Conservation (phyloP, 2,888 invertebrate species). For the Holacanthella duospinosa region DNA sequence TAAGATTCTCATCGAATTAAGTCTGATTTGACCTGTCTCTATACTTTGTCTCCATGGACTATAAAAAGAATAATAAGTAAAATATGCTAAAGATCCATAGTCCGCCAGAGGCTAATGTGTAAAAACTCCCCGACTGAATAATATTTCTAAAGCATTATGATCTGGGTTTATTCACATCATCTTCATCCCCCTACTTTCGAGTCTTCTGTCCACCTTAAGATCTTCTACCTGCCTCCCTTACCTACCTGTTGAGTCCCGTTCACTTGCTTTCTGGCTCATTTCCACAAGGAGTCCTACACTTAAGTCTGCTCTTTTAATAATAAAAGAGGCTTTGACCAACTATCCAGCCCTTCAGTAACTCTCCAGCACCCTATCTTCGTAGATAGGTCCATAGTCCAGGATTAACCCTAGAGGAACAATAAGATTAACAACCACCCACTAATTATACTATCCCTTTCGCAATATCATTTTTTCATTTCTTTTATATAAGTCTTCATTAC, state of each 20-base stretch:
- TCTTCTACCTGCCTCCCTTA: slow-evolving; percentile 5
- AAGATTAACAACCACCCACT: background rate
- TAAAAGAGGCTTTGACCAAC: slow-evolving; percentile 21
- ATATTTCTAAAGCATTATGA: background rate
- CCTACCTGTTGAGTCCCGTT: slow-evolving; percentile 22
- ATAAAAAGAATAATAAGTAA: background rate
- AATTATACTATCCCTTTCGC: background rate
- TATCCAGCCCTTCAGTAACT: slow-evolving; percentile 35
- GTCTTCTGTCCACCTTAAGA: slow-evolving; percentile 10
- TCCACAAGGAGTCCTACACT: background rate
- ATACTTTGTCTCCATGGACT: background rate
- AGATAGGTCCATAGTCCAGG: slow-evolving; percentile 18
- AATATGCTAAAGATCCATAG: background rate
- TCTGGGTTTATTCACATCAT: slow-evolving; percentile 7
- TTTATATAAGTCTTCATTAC: too few species aligned
- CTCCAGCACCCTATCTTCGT: slow-evolving; percentile 21
- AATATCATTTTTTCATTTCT: too few species aligned
- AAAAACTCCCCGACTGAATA: background rate
- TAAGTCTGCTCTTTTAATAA: slow-evolving; percentile 17
- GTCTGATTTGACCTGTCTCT: background rate
- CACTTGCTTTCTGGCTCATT: slow-evolving; percentile 12
- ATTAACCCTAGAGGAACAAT: background rate
- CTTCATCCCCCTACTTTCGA: slow-evolving; percentile 16
- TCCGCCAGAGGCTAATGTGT: background rate
- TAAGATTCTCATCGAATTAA: background rate